These are phyloP conservation scores for Megaceryle alcyon DNA, from an alignment of 2,797 vertebrate genomes.

Conservation along the genomic window DNA sequence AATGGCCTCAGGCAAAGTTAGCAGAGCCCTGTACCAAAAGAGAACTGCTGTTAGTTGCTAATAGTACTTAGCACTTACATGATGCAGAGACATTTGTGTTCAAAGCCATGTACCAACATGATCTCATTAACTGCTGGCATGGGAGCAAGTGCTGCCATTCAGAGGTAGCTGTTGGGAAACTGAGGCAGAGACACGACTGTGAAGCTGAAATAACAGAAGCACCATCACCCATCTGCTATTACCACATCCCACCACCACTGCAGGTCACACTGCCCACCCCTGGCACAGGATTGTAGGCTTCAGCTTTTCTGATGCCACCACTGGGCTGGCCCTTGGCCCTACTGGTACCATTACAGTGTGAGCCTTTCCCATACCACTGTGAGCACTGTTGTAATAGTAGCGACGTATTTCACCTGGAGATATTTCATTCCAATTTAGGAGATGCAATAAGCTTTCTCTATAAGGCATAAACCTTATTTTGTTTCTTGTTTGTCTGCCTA, in stretches of 20 bases:
- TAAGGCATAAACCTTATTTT: conserved; percentile 42
- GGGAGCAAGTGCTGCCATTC: background rate
- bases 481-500: conserved; percentile 35
- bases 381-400: background rate
- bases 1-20: conserved; percentile 61
- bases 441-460: background rate
- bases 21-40: background rate
- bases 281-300: background rate
- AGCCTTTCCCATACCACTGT: background rate
- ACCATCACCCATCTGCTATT: background rate
- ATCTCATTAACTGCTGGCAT: conserved; percentile 1
- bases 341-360: background rate
- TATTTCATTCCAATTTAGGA: conserved; percentile 9
- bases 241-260: fast-evolving
- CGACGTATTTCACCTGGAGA: background rate
- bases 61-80: conserved; percentile 52
- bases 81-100: background rate
- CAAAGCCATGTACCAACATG: background rate
- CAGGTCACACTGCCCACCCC: fast-evolving
- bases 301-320: background rate
- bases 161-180: background rate
- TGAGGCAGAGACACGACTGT: background rate
- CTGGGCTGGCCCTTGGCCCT: background rate
- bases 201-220: background rate
- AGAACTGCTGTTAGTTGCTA: conserved; percentile 47